A percentile compares a stretch with the other conserved stretches of the same genome.
Evolutionary conservation across 2,888 invertebrate species (phyloP).

Genomic region (Cryptocephalus moraei): DNA sequence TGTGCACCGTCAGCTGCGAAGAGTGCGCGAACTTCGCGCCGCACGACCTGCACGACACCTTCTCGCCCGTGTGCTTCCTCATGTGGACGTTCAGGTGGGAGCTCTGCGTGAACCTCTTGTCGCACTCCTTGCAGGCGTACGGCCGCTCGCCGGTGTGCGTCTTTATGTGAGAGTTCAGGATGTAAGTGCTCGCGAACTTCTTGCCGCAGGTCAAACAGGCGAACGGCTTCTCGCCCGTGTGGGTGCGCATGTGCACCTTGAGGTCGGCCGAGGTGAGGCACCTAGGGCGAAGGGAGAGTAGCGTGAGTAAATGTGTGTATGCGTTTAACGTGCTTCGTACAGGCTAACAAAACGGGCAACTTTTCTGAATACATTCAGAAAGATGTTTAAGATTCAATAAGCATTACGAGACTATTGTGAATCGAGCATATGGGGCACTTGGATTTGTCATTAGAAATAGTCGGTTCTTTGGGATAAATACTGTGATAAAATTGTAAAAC

Average conservation of each 20-base stretch:
- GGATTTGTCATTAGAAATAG: too few species aligned
- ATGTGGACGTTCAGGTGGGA: conserved; percentile 49
- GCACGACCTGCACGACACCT: conserved; percentile 31
- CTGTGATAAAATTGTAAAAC: too few species aligned
- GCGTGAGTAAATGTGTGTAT: conserved; percentile 12
- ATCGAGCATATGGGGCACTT: too few species aligned
- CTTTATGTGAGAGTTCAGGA: conserved; percentile 48
- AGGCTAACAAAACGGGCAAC: too few species aligned
- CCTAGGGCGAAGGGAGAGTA: conserved; percentile 6
- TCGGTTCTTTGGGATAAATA: too few species aligned
- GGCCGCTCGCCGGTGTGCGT: conserved; percentile 54
- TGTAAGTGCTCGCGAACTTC: conserved; percentile 51
- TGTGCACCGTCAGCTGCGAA: conserved; percentile 35
- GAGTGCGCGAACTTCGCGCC: conserved; percentile 33
- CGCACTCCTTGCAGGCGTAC: conserved; percentile 46
- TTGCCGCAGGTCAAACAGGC: conserved; percentile 30
- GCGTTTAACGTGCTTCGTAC: too few species aligned
- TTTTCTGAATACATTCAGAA: too few species aligned
- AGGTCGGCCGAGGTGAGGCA: conserved; percentile 45
- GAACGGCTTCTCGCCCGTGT: conserved; percentile 35
- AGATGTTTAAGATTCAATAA: too few species aligned
- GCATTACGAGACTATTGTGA: too few species aligned
- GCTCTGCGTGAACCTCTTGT: conserved; percentile 50
- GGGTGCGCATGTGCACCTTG: conserved; percentile 41
- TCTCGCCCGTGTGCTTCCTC: conserved; percentile 49